A percentile compares a stretch with the other conserved stretches of the same genome.
Conservation (phyloP, 2,113 vertebrate genomes). For the Progne subis region DNA sequence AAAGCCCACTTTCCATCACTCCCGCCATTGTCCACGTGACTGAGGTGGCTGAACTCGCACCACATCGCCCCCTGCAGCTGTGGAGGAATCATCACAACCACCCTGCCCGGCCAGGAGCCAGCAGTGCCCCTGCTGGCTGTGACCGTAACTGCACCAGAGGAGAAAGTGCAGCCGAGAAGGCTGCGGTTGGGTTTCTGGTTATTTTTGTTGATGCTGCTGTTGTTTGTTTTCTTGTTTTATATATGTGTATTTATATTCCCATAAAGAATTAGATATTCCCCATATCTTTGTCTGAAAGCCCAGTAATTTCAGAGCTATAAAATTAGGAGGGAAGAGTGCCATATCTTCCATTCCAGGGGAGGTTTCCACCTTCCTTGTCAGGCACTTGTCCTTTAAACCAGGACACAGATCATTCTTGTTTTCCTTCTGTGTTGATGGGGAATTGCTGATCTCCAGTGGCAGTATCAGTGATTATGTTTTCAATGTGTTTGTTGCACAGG, state of each 20-base stretch:
- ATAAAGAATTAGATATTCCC: neutral
- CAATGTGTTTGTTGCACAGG: neutral
- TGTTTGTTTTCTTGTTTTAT: too few species aligned
- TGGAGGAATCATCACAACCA: rapidly evolving
- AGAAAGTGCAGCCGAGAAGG: rapidly evolving
- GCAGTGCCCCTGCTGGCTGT: neutral
- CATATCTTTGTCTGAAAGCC: neutral
- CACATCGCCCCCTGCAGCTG: neutral
- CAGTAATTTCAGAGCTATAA: neutral
- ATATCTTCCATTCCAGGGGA: neutral
- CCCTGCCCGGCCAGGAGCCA: neutral
- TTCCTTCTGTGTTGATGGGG: neutral
- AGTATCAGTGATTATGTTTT: neutral
- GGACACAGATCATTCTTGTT: neutral
- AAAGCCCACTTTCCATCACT: rapidly evolving
- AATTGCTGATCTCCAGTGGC: neutral
- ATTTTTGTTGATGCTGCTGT: too few species aligned
- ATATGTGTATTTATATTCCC: neutral
- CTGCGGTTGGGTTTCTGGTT: rapidly evolving
- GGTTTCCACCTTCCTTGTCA: neutral
- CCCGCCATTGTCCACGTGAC: rapidly evolving
- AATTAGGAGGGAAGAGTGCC: neutral
- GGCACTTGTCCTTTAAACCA: neutral
- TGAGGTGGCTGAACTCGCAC: rapidly evolving
- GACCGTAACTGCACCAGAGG: rapidly evolving